Conservation (phyloP, 1,140 invertebrate genomes). For the Heliconius nattereri region DNA sequence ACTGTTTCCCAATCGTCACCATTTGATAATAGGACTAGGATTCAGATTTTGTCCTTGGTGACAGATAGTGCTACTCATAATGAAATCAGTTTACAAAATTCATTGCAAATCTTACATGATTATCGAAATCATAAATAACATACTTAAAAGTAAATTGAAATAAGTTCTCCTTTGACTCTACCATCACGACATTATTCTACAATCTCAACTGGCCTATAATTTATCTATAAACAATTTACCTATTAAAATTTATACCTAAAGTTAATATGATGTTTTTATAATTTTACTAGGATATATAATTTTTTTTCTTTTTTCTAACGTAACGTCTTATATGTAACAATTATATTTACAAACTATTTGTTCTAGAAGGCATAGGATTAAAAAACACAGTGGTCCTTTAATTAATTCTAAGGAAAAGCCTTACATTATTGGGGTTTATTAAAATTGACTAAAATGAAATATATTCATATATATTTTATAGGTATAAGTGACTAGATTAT, state of each 20-base stretch:
- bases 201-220: constrained; percentile 2
- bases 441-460: constrained; percentile 43
- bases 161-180: neutral
- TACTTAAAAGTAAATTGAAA: neutral
- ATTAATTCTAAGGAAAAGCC: constrained; percentile 55
- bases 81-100: too few species aligned
- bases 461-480: neutral
- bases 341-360: constrained; percentile 40
- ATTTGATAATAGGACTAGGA: too few species aligned
- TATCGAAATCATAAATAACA: too few species aligned
- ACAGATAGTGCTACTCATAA: too few species aligned
- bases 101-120: too few species aligned
- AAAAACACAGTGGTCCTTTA: constrained; percentile 64
- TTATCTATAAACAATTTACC: neutral
- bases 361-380: constrained; percentile 62
- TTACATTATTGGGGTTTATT: constrained; percentile 50
- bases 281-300: constrained; percentile 15
- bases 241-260: constrained; percentile 1
- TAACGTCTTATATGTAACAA: constrained; percentile 27
- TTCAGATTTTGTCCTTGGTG: too few species aligned
- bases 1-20: too few species aligned
- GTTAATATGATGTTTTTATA: constrained; percentile 5
- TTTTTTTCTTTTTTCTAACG: constrained; percentile 14
- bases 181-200: neutral
- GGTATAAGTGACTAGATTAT: neutral